These are phyloP conservation scores for Hypothenemus hampei DNA, from an alignment of 1,140 invertebrate species.

Conservation along the genomic window DNA sequence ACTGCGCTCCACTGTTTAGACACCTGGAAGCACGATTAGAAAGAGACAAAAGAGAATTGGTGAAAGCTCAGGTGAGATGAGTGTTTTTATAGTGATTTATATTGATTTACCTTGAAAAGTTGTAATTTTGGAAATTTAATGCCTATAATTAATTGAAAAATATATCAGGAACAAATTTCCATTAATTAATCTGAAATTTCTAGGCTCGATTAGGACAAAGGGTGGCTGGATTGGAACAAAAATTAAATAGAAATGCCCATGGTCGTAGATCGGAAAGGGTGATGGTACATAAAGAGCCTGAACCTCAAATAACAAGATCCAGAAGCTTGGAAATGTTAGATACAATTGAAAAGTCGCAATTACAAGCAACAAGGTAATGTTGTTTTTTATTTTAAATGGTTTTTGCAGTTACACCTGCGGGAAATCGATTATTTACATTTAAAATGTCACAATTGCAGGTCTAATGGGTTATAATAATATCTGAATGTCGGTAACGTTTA, in stretches of 20 bases:
- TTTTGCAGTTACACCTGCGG: no score
- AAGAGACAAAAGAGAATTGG: conserved; percentile 77
- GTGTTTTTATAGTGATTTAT: background rate
- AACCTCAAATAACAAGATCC: conserved; percentile 56
- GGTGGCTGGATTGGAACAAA: conserved; percentile 71
- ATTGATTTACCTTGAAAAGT: background rate
- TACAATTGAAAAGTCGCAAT: conserved; percentile 33
- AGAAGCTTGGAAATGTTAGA: conserved; percentile 60
- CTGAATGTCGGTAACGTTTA: no score
- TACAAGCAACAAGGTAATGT: conserved; percentile 38
- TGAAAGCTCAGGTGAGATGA: conserved; percentile 73
- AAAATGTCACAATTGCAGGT: no score
- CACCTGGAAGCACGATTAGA: conserved; percentile 83
- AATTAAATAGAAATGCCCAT: conserved; percentile 55
- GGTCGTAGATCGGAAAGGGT: conserved; percentile 56
- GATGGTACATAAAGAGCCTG: conserved; percentile 51
- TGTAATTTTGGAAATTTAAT: no score
- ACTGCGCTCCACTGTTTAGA: conserved; percentile 74
- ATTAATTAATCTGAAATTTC: background rate
- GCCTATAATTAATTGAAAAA: background rate
- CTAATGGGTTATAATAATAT: no score
- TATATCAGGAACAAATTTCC: background rate
- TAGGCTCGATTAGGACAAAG: conserved; percentile 64
- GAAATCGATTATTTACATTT: no score
- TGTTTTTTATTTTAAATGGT: no score